Evolutionary conservation across 2,113 vertebrate species (phyloP), one percentile per base, ranked within the genome.

Genomic region (Pampusana beccarii): DNA sequence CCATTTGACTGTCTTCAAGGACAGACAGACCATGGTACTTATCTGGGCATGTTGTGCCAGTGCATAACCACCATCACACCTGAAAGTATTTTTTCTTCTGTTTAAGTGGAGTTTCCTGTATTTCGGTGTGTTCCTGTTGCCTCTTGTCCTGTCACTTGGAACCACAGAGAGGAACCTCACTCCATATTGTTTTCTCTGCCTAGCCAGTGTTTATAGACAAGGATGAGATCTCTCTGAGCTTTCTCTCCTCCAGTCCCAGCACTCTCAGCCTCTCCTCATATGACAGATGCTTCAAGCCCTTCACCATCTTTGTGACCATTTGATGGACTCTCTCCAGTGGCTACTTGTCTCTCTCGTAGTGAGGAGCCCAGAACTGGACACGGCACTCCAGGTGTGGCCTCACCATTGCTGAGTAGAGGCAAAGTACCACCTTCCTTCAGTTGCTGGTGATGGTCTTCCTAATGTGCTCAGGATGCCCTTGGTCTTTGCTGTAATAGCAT

Each of bases 81-180:
- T 53, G 13, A n/a, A 80, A 67, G 53, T 10, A 8, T 26, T 58
- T 44, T 69, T 38, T 18, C 29, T 71, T 72, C 50, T 31, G 15
- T 80, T 70, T 34, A 70, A 48, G 34, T 65, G 33, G 26, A 46
- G n/a, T 67, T 86, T 57, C 21, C 28, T 72, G 11, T 54, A 23
- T 67, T 33, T 74, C 11, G 31, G 0, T 25, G 1, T 48, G 26
- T 57, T 7, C 10, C 12, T 2, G 3, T 54, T 90, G 23, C 21
- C 28, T 80, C 11, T 58, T 74, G 33, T 64, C 9, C 24, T 48
- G 23, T 48, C 31, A 10, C 33, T 70, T 29, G 53, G n/a, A 75
- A 42, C 16, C 13, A 31, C 29, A 1, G 3, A 36, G 34, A 48
- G 57, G 38, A 57, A 10, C 17, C 34, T 80, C 0, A 2, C 6